A percentile compares a stretch with the other conserved stretches of the same genome.
Conservation (phyloP, 2,113 vertebrate genomes). For the Melanerpes formicivorus region DNA sequence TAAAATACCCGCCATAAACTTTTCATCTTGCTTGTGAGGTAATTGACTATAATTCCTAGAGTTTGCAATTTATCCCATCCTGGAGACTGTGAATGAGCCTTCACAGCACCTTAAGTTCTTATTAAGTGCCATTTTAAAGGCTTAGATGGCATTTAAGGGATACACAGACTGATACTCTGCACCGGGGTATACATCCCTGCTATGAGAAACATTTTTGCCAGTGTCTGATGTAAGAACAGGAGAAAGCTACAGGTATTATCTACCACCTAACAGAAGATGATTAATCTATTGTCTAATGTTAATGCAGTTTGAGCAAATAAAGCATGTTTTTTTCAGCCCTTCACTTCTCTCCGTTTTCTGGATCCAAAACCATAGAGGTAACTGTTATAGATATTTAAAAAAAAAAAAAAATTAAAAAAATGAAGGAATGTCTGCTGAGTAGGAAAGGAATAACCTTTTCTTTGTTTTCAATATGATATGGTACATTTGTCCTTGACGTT, state of each 20-base stretch:
- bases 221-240: neutral
- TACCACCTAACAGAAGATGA: neutral
- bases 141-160: neutral
- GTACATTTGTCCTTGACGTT: slow-evolving; percentile 38
- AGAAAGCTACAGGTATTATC: slow-evolving; percentile 8
- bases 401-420: neutral
- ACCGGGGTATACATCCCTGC: neutral
- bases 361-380: neutral
- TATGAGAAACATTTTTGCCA: neutral
- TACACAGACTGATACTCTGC: neutral
- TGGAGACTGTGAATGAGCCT: neutral
- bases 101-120: neutral
- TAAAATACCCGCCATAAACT: neutral
- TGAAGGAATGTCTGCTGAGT: slow-evolving; percentile 53
- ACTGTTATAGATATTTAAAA: slow-evolving; percentile 23
- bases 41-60: neutral
- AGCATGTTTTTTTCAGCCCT: slow-evolving; percentile 10
- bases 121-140: neutral
- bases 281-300: slow-evolving; percentile 17
- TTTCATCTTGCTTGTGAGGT: neutral
- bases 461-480: slow-evolving; percentile 46
- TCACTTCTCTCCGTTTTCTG: neutral
- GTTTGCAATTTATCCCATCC: neutral
- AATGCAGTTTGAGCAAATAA: neutral
- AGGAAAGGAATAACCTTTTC: neutral